A percentile compares a stretch with the other conserved stretches of the same genome.
Conservation (phyloP, 64 coral and sea anemone genomes). For the Acropora tenuis region DNA sequence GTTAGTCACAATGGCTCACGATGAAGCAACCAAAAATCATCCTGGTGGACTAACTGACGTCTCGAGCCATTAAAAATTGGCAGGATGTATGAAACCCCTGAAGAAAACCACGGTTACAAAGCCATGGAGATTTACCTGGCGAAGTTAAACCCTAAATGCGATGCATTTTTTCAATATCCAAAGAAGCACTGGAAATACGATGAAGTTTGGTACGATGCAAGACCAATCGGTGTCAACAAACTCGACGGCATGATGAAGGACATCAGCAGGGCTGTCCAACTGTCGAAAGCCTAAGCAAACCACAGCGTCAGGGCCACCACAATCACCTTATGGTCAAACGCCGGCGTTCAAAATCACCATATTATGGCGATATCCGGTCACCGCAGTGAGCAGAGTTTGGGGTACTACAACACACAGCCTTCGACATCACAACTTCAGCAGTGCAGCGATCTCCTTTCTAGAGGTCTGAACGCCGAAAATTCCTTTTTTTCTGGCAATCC, state of each 20-base stretch:
- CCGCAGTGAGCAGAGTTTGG: constrained; percentile 18
- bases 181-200: constrained; percentile 8
- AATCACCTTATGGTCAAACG: constrained; percentile 18
- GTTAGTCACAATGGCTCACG: background rate
- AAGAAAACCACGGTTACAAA: background rate
- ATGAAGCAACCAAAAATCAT: constrained; percentile 7
- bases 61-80: background rate
- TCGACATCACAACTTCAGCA: background rate
- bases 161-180: constrained; percentile 15
- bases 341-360: background rate
- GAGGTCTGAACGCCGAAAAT: background rate
- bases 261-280: background rate
- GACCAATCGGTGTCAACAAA: constrained; percentile 7
- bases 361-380: background rate
- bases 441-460: constrained; percentile 6
- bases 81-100: background rate
- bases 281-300: background rate
- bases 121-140: constrained; percentile 1
- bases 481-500: background rate
- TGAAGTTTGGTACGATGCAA: constrained; percentile 17
- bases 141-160: background rate
- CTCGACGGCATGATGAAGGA: background rate
- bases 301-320: constrained; percentile 17
- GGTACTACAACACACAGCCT: constrained; percentile 1
- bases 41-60: background rate